Evolutionary conservation across 2,888 invertebrate species (phyloP).

Genomic region (Neoitamus cyanurus): DNA sequence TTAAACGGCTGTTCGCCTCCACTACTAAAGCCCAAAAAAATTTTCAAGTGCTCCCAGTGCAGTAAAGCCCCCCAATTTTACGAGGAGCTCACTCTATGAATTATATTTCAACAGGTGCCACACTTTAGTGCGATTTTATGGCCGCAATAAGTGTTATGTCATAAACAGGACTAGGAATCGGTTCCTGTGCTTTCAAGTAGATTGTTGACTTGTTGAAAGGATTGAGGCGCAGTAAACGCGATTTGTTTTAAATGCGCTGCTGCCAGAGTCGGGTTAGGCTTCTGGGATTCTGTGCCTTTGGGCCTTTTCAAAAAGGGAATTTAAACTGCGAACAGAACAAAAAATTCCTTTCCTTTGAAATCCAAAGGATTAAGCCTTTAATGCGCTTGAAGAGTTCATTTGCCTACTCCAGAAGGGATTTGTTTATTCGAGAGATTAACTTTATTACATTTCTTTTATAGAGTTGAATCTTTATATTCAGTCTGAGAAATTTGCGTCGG

Average conservation of each 20-base stretch:
- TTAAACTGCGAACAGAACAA: background rate
- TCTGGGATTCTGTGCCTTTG: background rate
- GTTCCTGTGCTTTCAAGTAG: background rate
- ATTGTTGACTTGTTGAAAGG: background rate
- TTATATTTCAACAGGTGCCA: background rate
- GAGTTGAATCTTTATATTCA: background rate
- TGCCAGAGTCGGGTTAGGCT: background rate
- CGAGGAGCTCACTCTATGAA: background rate
- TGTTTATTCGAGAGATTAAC: background rate
- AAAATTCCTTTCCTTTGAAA: background rate
- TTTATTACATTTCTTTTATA: constrained; percentile 1
- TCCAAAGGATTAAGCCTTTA: background rate
- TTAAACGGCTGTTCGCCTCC: background rate
- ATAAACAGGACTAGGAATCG: background rate
- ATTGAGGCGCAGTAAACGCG: background rate
- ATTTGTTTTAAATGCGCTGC: background rate
- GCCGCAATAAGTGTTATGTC: background rate
- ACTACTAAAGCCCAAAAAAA: background rate
- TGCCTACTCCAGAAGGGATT: background rate
- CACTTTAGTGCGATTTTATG: background rate
- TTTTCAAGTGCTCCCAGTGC: background rate
- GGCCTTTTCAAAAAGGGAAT: background rate
- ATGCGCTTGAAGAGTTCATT: background rate
- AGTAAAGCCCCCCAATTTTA: background rate
- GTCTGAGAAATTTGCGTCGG: background rate